A percentile compares a stretch with the other conserved stretches of the same genome.
Conservation (phyloP, 2,888 invertebrate genomes). For the Dendrolimus houi region DNA sequence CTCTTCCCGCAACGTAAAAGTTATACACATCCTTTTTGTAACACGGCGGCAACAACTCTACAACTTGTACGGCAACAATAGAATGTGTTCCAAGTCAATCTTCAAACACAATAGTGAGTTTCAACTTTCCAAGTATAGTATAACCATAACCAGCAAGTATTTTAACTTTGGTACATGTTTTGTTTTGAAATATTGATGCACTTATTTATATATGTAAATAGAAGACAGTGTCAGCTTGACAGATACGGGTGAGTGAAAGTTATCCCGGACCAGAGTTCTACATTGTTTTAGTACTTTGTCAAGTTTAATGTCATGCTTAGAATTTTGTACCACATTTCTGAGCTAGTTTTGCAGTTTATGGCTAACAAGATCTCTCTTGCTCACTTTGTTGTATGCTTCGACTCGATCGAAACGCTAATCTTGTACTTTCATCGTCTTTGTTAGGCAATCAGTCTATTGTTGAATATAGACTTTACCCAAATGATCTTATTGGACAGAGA, state of each 20-base stretch:
- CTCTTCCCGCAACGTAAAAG: background rate
- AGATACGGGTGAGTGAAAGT: background rate
- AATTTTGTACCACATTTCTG: too few relatives aligned
- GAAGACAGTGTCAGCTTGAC: background rate
- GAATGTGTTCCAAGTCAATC: background rate
- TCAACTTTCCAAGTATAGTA: background rate
- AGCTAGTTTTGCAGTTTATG: too few relatives aligned
- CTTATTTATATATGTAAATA: conserved; percentile 4
- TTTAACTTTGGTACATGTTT: conserved; percentile 12
- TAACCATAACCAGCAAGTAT: conserved; percentile 10
- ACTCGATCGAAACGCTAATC: too few relatives aligned
- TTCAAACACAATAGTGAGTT: conserved; percentile 1
- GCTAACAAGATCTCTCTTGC: too few relatives aligned
- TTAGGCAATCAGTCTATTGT: too few relatives aligned
- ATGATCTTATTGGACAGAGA: too few relatives aligned
- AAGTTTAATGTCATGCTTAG: too few relatives aligned
- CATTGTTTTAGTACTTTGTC: too few relatives aligned
- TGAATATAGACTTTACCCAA: too few relatives aligned
- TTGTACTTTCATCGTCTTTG: too few relatives aligned
- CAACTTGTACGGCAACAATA: background rate
- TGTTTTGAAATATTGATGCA: conserved; percentile 6
- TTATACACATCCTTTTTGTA: background rate
- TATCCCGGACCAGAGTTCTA: background rate
- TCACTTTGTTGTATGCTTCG: too few relatives aligned
- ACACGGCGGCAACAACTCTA: background rate